Evolutionary conservation across 2,888 invertebrate genomes (phyloP).

Genomic region (Drosophila parthenogenetica): DNA sequence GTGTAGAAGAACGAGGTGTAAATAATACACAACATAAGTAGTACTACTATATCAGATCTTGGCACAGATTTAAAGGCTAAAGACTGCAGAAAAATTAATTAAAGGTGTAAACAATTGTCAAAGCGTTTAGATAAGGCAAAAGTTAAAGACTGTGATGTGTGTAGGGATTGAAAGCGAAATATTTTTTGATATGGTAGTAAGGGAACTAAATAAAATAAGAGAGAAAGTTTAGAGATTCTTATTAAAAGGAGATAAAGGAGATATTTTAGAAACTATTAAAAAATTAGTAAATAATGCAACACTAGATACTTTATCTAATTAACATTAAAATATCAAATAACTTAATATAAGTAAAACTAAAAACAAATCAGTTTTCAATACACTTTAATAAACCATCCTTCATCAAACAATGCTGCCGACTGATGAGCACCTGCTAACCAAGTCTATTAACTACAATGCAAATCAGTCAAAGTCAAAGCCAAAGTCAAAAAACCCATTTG

Average conservation of each 20-base stretch:
- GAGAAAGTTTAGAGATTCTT: neutral
- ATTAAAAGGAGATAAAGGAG: too few relatives aligned
- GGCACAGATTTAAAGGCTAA: slow-evolving; percentile 20
- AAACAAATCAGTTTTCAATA: neutral
- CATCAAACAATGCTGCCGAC: slow-evolving; percentile 1
- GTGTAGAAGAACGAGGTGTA: slow-evolving; percentile 39
- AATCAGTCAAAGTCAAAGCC: slow-evolving; percentile 60
- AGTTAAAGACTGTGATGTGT: neutral
- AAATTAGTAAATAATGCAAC: too few relatives aligned
- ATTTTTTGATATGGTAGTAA: too few relatives aligned
- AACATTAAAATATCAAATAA: too few relatives aligned
- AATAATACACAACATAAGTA: slow-evolving; percentile 11
- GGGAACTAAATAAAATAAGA: neutral
- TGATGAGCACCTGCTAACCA: slow-evolving; percentile 29
- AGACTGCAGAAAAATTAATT: slow-evolving; percentile 9
- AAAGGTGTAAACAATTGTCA: slow-evolving; percentile 10
- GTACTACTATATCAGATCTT: slow-evolving; percentile 15
- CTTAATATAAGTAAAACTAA: neutral
- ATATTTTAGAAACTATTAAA: too few relatives aligned
- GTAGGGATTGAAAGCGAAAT: neutral
- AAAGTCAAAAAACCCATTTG: slow-evolving; percentile 58
- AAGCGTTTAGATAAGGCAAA: neutral
- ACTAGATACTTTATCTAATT: too few relatives aligned
- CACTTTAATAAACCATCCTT: too few relatives aligned
- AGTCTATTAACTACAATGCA: slow-evolving; percentile 45